Evolutionary conservation across 2,113 vertebrate genomes (phyloP), one percentile per base, ranked within the genome.

Genomic region (Bungarus multicinctus): DNA sequence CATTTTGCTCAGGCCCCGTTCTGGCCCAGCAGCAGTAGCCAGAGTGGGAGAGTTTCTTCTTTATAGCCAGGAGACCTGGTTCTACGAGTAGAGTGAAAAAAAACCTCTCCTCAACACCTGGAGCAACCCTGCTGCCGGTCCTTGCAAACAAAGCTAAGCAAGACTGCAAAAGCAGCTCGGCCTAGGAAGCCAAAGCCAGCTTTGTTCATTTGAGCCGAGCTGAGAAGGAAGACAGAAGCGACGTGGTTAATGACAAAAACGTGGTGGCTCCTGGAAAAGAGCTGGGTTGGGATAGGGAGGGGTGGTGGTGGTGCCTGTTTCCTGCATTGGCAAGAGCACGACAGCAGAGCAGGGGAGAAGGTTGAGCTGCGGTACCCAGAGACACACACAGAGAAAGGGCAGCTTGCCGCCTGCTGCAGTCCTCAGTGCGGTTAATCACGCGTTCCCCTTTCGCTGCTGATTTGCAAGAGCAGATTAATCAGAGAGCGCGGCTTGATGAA

Each of bases 381-480:
- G 98, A 97, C 94, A 22, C 93, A 95, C 93, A 95, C 96, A 93
- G 94, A 96, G 97, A 95, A 95, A 95, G 97, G 97, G 96, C 98
- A 96, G 96, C 97, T 96, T 96, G 98, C 97, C 96, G 98, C 97
- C 97, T 95, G 97, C 97, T 96, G 97, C 96, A 96, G 97, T 97
- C 97, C 98, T 98, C 97, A 94, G 98, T 97, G 97, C 97, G 98
- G 98, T 99, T 98, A 98, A 98, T 99, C 98, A 99, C 98, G 97
- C 98, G 97, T 98, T 98, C 95, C 96, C 97, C 97, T 97, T 98
- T 98, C 97, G 74, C 97, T 97, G 97, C 98, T 99, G 99, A 99
- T 99, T 99, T 99, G 98, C 98, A 99, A 98, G 98, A 98, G 97
- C 98, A 99, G 99, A 99, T 99, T 99, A 99, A 99, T 99, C 99